Conservation (phyloP, 2,113 vertebrate genomes). For the Pygoscelis adeliae region DNA sequence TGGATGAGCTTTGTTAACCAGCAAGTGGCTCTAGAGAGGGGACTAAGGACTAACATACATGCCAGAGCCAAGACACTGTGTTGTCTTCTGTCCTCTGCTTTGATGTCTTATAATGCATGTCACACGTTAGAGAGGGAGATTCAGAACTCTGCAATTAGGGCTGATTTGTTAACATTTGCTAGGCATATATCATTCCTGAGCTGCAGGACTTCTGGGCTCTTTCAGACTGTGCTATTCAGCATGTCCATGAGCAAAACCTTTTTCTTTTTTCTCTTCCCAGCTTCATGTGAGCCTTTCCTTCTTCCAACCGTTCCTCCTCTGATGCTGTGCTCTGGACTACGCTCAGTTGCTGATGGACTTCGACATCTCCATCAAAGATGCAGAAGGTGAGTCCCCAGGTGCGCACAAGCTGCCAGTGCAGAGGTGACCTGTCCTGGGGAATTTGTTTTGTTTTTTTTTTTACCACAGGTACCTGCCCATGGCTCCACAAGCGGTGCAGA, state of each 20-base stretch:
- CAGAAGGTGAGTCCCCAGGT: not conserved
- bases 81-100: not conserved
- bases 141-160: not conserved
- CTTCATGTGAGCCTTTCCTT: not conserved
- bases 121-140: not conserved
- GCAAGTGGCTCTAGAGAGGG: not conserved
- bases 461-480: not conserved
- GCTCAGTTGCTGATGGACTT: accelerated
- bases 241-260: not conserved
- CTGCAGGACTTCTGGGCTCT: not conserved
- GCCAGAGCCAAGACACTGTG: not conserved
- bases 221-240: not conserved
- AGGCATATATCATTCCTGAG: not conserved
- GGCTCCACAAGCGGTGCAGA: not conserved
- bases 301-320: not conserved
- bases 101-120: not conserved
- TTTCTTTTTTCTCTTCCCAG: not conserved
- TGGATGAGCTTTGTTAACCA: not conserved
- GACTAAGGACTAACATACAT: not conserved
- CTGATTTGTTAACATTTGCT: not conserved
- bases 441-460: not conserved
- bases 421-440: not conserved
- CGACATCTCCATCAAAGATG: not conserved
- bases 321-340: not conserved
- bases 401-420: not conserved